These are phyloP conservation scores for Mnemiopsis leidyi DNA, from an alignment of 37 sponge, comb jelly and placozoan genomes.

Conservation along the genomic window DNA sequence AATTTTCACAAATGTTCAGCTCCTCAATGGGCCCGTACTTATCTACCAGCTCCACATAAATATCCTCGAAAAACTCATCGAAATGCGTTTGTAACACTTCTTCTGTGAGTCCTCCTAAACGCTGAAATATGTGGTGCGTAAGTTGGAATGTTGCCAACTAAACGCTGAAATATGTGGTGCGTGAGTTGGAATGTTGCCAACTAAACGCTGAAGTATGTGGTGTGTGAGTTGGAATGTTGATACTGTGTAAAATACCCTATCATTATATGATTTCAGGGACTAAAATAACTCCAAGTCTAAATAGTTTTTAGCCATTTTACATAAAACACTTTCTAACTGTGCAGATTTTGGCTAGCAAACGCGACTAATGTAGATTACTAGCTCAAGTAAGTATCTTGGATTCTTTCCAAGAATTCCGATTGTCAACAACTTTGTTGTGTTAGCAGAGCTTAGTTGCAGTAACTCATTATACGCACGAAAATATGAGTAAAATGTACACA, in stretches of 20 bases:
- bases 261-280: too few relatives aligned
- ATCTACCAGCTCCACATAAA: constrained; percentile 44
- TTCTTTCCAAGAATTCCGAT: neutral
- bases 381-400: too few relatives aligned
- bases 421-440: neutral
- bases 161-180: neutral
- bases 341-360: too few relatives aligned
- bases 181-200: neutral
- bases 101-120: constrained; percentile 28
- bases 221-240: neutral
- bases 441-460: neutral
- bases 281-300: too few relatives aligned
- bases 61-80: constrained; percentile 62
- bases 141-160: neutral
- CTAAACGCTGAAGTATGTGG: constrained; percentile 3
- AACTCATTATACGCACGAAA: too few relatives aligned
- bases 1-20: constrained; percentile 58
- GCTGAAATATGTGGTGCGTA: neutral
- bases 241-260: too few relatives aligned
- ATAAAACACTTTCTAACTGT: too few relatives aligned
- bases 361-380: too few relatives aligned
- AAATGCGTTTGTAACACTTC: constrained; percentile 19
- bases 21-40: constrained; percentile 66
- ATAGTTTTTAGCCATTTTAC: too few relatives aligned
- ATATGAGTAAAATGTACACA: too few relatives aligned